Conservation (phyloP, 2,888 invertebrate genomes). For the Temnothorax ravouxi region DNA sequence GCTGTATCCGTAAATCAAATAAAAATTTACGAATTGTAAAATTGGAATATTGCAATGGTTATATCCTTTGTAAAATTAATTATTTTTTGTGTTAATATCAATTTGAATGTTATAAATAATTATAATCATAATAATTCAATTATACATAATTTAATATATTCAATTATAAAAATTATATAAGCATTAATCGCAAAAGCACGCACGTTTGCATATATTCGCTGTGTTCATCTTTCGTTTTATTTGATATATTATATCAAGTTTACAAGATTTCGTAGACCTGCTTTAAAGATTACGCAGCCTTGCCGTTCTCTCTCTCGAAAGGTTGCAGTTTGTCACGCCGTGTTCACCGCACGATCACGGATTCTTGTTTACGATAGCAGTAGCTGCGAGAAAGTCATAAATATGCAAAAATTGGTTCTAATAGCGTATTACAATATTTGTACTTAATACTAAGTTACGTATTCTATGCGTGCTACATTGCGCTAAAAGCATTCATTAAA, state of each 20-base stretch:
- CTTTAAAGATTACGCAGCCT: constrained; percentile 46
- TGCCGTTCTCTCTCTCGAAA: constrained; percentile 55
- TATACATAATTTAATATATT: neutral
- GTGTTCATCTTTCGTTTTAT: neutral
- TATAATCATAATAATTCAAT: neutral
- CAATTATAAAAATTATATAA: neutral
- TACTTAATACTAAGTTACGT: neutral
- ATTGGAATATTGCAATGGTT: neutral
- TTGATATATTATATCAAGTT: neutral
- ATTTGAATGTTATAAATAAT: neutral
- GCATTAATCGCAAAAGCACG: neutral
- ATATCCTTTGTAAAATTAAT: neutral
- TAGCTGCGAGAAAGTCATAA: constrained; percentile 31
- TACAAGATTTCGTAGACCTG: constrained; percentile 4
- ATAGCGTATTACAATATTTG: constrained; percentile 15
- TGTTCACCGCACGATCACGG: constrained; percentile 5
- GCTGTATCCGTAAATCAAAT: neutral
- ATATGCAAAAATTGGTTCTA: constrained; percentile 17
- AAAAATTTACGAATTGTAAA: neutral
- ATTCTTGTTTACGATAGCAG: constrained; percentile 22
- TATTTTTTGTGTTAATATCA: neutral
- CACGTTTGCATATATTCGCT: neutral
- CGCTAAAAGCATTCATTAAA: neutral
- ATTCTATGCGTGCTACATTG: neutral
- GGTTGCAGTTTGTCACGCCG: constrained; percentile 32